phyloP scores from a whole-genome alignment of 1,140 invertebrate genomes.

The Diorhabda elongata region DNA sequence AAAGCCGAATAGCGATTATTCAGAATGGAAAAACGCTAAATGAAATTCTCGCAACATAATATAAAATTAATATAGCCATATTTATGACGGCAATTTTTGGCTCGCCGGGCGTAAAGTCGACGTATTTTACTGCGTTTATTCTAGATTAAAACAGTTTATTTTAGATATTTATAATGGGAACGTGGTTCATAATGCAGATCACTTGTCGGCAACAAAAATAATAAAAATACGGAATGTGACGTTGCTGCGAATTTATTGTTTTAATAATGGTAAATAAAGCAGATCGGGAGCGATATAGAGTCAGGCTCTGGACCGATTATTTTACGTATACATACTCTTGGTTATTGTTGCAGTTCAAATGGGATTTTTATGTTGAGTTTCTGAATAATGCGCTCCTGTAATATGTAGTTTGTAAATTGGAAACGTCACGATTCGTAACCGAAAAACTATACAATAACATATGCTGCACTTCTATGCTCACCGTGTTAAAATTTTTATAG shows the following conservation, averaged over 20 bases:
- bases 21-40: conserved; percentile 1
- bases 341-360: conserved; percentile 40
- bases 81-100: conserved; percentile 48
- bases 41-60: conserved; percentile 10
- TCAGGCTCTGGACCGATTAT: conserved; percentile 21
- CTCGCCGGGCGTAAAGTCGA: conserved; percentile 34
- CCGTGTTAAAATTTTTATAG: too few species aligned
- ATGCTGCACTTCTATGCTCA: too few species aligned
- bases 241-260: conserved; percentile 46
- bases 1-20: conserved; percentile 9
- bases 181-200: conserved; percentile 46
- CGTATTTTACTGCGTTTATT: conserved; percentile 44
- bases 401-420: not conserved
- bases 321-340: conserved; percentile 27
- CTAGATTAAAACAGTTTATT: conserved; percentile 50
- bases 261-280: conserved; percentile 50
- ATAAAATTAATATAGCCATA: conserved; percentile 4
- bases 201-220: conserved; percentile 45
- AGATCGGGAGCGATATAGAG: conserved; percentile 34
- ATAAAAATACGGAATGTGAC: conserved; percentile 46
- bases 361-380: conserved; percentile 44
- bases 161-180: conserved; percentile 48
- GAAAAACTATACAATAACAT: not conserved
- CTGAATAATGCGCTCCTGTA: conserved; percentile 33
- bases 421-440: not conserved